Evolutionary conservation across 2,797 vertebrate genomes (phyloP), one percentile per base, ranked within the genome.

Genomic region (Varecia variegata): DNA sequence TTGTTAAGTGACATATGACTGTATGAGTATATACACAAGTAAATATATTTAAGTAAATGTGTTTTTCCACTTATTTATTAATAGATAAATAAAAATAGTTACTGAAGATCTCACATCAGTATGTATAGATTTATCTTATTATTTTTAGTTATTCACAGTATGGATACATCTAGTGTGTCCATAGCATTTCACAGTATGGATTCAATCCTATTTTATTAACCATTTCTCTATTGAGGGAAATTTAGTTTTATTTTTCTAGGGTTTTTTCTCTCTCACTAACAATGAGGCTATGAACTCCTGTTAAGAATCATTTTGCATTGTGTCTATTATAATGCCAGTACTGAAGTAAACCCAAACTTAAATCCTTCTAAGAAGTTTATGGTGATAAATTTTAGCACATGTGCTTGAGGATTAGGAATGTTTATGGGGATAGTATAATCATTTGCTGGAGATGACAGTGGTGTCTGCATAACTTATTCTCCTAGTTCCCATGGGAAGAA

Each of bases 281-380:
- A 80, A 73, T 60, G 58, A 95, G 79, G 45, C 43, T 70, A 25
- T 60, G n/a, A 83, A 67, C 7, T 90, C 54, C 47, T 85, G 10
- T 88, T 52, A 87, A 90, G 45, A 90, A 35, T 97, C 83, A 79
- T 52, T 67, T 95, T 93, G 52, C n/a, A 62, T 20, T 70, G 8
- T 73, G 40, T 76, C 45, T 94, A 2, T 84, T 83, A 86, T 13
- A 74, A 65, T 90, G 70, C 58, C 76, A 12, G 74, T 54, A 62
- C 27, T 13, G 76, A 93, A 73, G 73, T 23, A 71, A 87, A 58
- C 54, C 21, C 10, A 27, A 65, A 74, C 70, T 81, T 86, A 35
- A 92, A 38, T 68, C 38, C 25, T 96, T 93, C 76, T 90, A 74
- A 74, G 32, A 68, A 90, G 32, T 50, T 60, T 86, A 79, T 9